Percentiles rank a stretch among this genome's conserved stretches.
Conservation (phyloP, 2,888 invertebrate genomes). For the Perdita meconis region DNA sequence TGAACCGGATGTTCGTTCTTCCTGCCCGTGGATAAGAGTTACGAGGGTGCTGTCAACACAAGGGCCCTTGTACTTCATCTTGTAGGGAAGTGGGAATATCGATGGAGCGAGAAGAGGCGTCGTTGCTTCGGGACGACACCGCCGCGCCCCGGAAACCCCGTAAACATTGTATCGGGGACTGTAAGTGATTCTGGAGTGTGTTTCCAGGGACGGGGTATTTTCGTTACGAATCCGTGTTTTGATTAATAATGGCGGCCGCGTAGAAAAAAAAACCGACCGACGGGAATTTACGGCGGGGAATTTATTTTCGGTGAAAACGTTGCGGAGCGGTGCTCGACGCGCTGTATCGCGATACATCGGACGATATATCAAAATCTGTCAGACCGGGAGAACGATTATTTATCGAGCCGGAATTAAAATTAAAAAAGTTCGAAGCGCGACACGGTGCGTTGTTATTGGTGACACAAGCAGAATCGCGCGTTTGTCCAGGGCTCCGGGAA, state of each 20-base stretch:
- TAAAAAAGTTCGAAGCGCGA: slow-evolving; percentile 16
- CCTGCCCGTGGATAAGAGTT: slow-evolving; percentile 61
- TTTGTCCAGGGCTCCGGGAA: neutral
- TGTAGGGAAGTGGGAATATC: slow-evolving; percentile 61
- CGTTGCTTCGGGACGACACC: slow-evolving; percentile 31
- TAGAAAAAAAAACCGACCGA: slow-evolving; percentile 53
- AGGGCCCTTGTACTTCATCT: slow-evolving; percentile 65
- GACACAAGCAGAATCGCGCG: slow-evolving; percentile 7
- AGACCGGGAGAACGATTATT: slow-evolving; percentile 52
- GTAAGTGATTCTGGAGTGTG: slow-evolving; percentile 49
- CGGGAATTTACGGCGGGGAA: slow-evolving; percentile 56
- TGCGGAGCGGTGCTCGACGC: slow-evolving; percentile 10
- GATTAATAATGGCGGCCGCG: slow-evolving; percentile 60
- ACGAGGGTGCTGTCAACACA: slow-evolving; percentile 68
- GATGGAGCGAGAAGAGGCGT: slow-evolving; percentile 50
- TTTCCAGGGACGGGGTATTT: slow-evolving; percentile 44
- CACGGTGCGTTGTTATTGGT: slow-evolving; percentile 16
- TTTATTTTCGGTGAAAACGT: slow-evolving; percentile 45
- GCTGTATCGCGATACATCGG: slow-evolving; percentile 48
- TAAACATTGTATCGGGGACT: slow-evolving; percentile 40
- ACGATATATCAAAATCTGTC: slow-evolving; percentile 59
- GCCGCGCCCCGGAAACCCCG: neutral
- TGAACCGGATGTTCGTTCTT: slow-evolving; percentile 53
- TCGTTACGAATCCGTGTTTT: slow-evolving; percentile 53
- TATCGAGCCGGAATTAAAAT: slow-evolving; percentile 57